Evolutionary conservation across 2,113 vertebrate species (phyloP).

Genomic region (Zingel zingel): DNA sequence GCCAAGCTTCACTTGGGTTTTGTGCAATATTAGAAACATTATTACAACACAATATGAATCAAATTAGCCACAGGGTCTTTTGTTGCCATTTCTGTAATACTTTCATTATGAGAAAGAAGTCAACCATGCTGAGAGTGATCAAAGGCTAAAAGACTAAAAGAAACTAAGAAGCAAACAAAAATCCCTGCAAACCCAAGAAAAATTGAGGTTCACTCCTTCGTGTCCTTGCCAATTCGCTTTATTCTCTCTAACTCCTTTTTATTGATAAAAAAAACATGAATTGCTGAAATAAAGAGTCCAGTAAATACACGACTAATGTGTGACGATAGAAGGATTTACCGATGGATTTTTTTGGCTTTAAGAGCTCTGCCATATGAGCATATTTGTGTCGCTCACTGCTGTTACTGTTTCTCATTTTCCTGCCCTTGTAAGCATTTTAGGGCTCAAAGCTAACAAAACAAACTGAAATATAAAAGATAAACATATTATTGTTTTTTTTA

Average conservation of each 20-base stretch:
- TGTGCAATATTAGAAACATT: constrained; percentile 66
- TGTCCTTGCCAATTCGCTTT: constrained; percentile 52
- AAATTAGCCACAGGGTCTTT: constrained; percentile 43
- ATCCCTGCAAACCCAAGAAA: constrained; percentile 13
- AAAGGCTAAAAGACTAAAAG: constrained; percentile 38
- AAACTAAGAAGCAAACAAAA: constrained; percentile 36
- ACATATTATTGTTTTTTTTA: background rate
- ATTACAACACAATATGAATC: constrained; percentile 51
- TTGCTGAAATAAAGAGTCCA: constrained; percentile 22
- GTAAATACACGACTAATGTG: constrained; percentile 35
- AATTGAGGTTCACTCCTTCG: constrained; percentile 24
- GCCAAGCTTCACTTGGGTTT: constrained; percentile 55
- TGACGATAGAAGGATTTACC: constrained; percentile 20
- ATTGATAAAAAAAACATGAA: constrained; percentile 53
- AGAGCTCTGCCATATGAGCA: background rate
- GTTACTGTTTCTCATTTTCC: background rate
- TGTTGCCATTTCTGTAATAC: constrained; percentile 48
- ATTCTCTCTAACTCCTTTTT: constrained; percentile 42
- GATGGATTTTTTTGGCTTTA: background rate
- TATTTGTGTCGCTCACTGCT: constrained; percentile 3
- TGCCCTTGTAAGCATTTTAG: background rate
- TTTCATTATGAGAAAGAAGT: constrained; percentile 60
- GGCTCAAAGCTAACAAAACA: background rate
- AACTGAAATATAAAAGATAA: background rate
- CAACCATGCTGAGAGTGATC: constrained; percentile 37